A percentile compares a stretch with the other conserved stretches of the same genome.
Conservation (phyloP, 2,113 vertebrate genomes). For the Brienomyrus longianalis region DNA sequence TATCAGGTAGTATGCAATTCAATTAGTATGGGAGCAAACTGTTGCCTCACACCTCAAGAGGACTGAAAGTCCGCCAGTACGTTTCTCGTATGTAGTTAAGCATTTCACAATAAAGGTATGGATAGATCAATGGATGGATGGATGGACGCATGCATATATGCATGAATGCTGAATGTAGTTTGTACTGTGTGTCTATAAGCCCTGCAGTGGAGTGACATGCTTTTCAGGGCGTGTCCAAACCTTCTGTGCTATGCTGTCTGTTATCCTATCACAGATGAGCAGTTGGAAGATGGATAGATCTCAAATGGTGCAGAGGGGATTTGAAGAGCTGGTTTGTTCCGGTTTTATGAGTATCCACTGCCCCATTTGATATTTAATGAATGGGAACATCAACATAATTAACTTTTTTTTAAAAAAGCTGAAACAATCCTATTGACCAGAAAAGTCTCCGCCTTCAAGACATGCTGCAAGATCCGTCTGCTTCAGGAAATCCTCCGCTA, state of each 20-base stretch:
- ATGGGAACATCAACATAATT: conserved; percentile 25
- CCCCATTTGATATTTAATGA: conserved; percentile 1
- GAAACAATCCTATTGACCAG: background rate
- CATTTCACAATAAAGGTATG: background rate
- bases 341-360: background rate
- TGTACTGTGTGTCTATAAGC: background rate
- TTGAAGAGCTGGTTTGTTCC: background rate
- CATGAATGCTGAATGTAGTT: background rate
- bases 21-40: background rate
- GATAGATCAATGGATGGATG: background rate
- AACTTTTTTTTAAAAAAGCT: conserved; percentile 8
- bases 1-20: background rate
- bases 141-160: background rate
- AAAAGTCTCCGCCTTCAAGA: background rate
- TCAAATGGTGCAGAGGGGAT: background rate
- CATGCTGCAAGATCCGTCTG: background rate
- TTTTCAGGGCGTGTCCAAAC: background rate
- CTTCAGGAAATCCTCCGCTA: background rate
- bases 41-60: background rate
- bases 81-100: background rate
- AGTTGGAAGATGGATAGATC: background rate
- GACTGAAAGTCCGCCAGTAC: background rate
- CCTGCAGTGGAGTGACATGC: background rate
- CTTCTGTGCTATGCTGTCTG: background rate
- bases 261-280: background rate